Percentiles rank a stretch among this genome's conserved stretches.
Conservation (phyloP, 2,888 invertebrate species). For the Thalpophila matura region DNA sequence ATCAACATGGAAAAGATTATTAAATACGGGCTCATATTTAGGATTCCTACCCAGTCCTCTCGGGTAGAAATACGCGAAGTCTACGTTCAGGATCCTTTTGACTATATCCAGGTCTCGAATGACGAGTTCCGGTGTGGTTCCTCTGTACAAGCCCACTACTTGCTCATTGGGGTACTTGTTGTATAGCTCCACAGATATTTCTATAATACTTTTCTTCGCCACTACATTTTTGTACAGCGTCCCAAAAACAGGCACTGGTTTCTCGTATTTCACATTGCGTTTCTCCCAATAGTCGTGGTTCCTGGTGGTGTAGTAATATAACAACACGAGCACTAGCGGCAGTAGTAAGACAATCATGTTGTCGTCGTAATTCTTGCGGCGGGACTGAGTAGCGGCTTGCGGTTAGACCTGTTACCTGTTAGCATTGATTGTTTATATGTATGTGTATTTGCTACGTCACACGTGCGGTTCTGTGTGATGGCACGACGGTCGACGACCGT, state of each 20-base stretch:
- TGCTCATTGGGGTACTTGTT: conserved; percentile 77
- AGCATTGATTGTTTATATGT: conserved; percentile 9
- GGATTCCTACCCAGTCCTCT: conserved; percentile 72
- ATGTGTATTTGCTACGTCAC: background rate
- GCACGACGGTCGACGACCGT: background rate
- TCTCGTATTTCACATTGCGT: conserved; percentile 76
- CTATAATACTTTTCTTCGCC: conserved; percentile 69
- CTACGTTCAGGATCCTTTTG: conserved; percentile 71
- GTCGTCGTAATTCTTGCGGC: conserved; percentile 1
- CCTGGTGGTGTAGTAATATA: conserved; percentile 73
- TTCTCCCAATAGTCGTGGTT: conserved; percentile 78
- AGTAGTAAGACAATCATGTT: conserved; percentile 63
- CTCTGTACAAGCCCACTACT: conserved; percentile 78
- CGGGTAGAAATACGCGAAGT: conserved; percentile 75
- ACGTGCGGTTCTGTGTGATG: background rate
- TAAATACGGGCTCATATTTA: conserved; percentile 71
- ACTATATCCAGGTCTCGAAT: conserved; percentile 77
- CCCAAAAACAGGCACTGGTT: conserved; percentile 76
- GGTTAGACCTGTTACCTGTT: conserved; percentile 22
- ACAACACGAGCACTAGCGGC: conserved; percentile 51
- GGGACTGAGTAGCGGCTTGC: conserved; percentile 29
- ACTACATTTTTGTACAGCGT: conserved; percentile 70
- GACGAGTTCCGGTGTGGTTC: conserved; percentile 74
- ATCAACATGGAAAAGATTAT: conserved; percentile 76
- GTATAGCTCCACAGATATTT: conserved; percentile 71